Base-by-base conservation (phyloP, 2,888 invertebrate genomes). In the Ceramica pisi region DNA sequence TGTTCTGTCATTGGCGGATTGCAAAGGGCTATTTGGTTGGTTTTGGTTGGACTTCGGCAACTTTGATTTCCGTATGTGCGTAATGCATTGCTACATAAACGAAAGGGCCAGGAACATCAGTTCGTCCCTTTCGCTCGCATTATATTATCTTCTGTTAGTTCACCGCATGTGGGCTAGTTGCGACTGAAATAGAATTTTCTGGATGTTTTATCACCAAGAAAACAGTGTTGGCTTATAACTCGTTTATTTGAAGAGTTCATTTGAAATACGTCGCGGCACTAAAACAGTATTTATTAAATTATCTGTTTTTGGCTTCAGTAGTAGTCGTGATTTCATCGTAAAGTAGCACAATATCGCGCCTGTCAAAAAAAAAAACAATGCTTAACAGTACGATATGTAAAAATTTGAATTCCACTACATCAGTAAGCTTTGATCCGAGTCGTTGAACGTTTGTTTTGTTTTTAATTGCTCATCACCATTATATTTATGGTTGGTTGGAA, bases 61-160 rank as follows among this genome's bases (percentile, higher is more conserved):
- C 21, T 7, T 41, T 10, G 12, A 50, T n/a, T 50, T 44, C 23
- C 10, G 31, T 51, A 31, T 26, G 26, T 31, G 19, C 8, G n/a
- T 66, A 56, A n/a, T 31, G 67, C 77, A 76, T 69, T 65, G 62
- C 31, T 73, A 80, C 78, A 71, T 78, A 71, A 71, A 79, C 79
- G 46, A 69, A 66, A 69, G 53, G 72, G 63, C 65, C 70, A 51
- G 67, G 41, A 61, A 57, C 68, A 55, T 67, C 51, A 46, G 63
- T 69, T 50, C 51, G 63, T 69, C 53, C 51, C 68, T 67, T 72
- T 69, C 64, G 57, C 50, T 66, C 64, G 50, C 57, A 44, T 44
- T 59, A 63, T 73, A 63, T 74, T 81, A 63, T 72, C 50, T 64
- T 59, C 50, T 62, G 60, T 66, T 75, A 62, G 73, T 66, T 72